These are phyloP conservation scores for Drepana arcuata DNA, from an alignment of 1,140 invertebrate species.

Conservation along the genomic window DNA sequence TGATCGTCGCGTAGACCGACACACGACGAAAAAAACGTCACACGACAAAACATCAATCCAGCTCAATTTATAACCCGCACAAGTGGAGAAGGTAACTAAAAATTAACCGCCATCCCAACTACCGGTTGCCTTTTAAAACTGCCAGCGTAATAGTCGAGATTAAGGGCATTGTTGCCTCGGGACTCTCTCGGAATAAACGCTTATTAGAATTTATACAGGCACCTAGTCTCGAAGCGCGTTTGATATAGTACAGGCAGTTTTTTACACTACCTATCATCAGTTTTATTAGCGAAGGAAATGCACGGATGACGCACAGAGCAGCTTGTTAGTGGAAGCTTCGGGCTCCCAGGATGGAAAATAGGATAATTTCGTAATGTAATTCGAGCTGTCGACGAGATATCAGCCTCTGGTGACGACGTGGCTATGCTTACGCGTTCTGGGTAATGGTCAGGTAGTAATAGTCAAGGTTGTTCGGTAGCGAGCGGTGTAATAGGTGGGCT, in stretches of 20 bases:
- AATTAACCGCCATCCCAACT: conserved; percentile 56
- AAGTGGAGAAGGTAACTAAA: conserved; percentile 56
- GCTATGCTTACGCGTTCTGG: conserved; percentile 24
- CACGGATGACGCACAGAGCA: conserved; percentile 30
- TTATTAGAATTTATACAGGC: conserved; percentile 58
- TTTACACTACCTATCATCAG: conserved; percentile 42
- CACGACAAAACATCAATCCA: conserved; percentile 9
- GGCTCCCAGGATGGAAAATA: conserved; percentile 35
- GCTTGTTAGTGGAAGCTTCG: conserved; percentile 36
- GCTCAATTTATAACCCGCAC: conserved; percentile 40
- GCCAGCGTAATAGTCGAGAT: conserved; percentile 57
- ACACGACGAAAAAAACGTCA: too few species aligned
- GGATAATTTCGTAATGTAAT: conserved; percentile 50
- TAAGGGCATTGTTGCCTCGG: conserved; percentile 55
- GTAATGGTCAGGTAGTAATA: conserved; percentile 42
- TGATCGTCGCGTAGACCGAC: conserved; percentile 37
- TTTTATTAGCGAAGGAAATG: conserved; percentile 49
- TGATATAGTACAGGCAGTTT: conserved; percentile 41
- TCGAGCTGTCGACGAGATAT: conserved; percentile 50
- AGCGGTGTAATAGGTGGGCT: conserved; percentile 48
- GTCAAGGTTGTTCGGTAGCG: conserved; percentile 60
- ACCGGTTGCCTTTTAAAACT: conserved; percentile 47
- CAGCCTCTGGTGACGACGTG: conserved; percentile 45
- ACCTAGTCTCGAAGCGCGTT: conserved; percentile 21
- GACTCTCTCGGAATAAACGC: conserved; percentile 36